Percentiles rank a stretch among this genome's conserved stretches.
Conservation (phyloP, 2,888 invertebrate genomes). For the Belgica antarctica region DNA sequence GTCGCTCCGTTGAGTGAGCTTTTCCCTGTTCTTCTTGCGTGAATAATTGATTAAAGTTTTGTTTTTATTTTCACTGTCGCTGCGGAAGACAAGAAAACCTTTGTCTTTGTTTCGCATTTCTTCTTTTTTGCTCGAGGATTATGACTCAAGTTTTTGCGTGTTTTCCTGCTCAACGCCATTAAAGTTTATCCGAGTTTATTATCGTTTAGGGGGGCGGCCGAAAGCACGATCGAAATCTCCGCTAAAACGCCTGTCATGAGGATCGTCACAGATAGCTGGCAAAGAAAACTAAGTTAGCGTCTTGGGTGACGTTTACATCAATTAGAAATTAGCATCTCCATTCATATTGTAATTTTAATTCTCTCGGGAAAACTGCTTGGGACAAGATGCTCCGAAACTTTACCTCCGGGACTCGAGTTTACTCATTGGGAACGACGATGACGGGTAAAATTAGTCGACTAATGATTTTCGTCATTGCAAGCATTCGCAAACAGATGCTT, state of each 20-base stretch:
- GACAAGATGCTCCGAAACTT: too few relatives aligned
- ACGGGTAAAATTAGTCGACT: slow-evolving; percentile 4
- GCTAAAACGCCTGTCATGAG: too few relatives aligned
- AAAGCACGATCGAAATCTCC: neutral
- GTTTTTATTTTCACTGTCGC: neutral
- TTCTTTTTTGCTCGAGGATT: neutral
- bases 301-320: neutral
- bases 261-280: too few relatives aligned
- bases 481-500: slow-evolving; percentile 9
- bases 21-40: slow-evolving; percentile 7
- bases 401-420: too few relatives aligned
- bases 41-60: slow-evolving; percentile 37
- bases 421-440: too few relatives aligned
- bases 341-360: slow-evolving; percentile 2
- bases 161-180: neutral
- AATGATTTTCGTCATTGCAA: slow-evolving; percentile 9
- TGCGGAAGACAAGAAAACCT: neutral
- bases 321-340: slow-evolving; percentile 17
- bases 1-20: neutral
- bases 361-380: neutral
- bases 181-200: neutral
- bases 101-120: too few relatives aligned
- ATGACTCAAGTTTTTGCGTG: too few relatives aligned
- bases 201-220: too few relatives aligned
- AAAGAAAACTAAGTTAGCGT: neutral